Base-by-base conservation (phyloP, 2,888 invertebrate species). In the Spialia ferax region DNA sequence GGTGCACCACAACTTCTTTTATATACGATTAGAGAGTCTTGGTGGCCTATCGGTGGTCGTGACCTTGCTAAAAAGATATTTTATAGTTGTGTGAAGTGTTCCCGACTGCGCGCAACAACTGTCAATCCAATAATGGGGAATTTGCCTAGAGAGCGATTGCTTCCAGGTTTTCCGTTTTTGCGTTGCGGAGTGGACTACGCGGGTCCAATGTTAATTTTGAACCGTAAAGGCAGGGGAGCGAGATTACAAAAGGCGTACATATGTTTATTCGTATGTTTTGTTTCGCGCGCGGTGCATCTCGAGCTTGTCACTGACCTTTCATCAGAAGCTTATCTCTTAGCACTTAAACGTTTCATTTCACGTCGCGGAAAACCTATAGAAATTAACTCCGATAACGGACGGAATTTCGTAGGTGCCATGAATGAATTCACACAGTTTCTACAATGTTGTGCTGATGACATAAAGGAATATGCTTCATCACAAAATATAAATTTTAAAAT, bases 371-470 rank as follows among this genome's bases (percentile, higher is more conserved):
- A 73, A 63, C 73, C 73, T 0, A 22, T 29, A 8, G 56, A 72
- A 45, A 71, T 73, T 29, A 69, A 52, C 35, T 73, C 74, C 1
- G 72, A 74, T 50, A 71, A 74, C 26, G 71, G 71, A 13, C 70
- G 60, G 18, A 69, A 69, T 42, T 71, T 71, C 54, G 70, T 73
- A 35, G 69, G 71, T 8, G 61, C 54, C 29, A 11, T 35, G 22
- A 71, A 69, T 20, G 71, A 72, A 59, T 67, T 70, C 60, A 35
- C 68, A 2, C 35, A 57, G 13, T 52, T 59, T 38, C 20, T 68
- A 52, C 5, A 10, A 38, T 38, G 20, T 57, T 38, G 38, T 38
- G 32, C 57, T 20, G 22, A 22, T 11, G 38, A 57, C 18, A 57
- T 57, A 13, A 57, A 38, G 35, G 35, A 38, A 18, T 38, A 57